Conservation (phyloP, 2,113 vertebrate species). For the Rhegmatorhina hoffmannsi region DNA sequence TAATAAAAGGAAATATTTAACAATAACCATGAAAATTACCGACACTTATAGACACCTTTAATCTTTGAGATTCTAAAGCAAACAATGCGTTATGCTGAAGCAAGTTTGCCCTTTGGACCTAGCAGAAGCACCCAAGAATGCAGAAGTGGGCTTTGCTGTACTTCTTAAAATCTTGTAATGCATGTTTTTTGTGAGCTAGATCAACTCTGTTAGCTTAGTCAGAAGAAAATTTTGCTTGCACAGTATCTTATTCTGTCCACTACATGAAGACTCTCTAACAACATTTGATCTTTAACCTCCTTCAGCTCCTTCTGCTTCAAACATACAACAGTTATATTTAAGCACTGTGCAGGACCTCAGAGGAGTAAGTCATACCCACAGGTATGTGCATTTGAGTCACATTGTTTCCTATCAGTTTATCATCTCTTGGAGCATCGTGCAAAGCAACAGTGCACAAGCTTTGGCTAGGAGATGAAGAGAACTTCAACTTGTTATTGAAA, state of each 20-base stretch:
- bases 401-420: not conserved
- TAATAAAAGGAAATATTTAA: constrained; percentile 66
- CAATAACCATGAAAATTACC: constrained; percentile 55
- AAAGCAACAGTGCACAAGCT: not conserved
- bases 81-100: constrained; percentile 45
- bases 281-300: not conserved
- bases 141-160: constrained; percentile 6
- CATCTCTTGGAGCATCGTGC: not conserved
- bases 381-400: not conserved
- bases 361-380: not conserved
- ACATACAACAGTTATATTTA: not conserved
- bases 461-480: not conserved
- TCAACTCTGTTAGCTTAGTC: not conserved
- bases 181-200: not conserved
- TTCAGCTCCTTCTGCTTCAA: not conserved
- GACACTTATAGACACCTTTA: constrained; percentile 36
- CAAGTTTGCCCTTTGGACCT: constrained; percentile 1
- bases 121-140: constrained; percentile 15
- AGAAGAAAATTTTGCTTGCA: constrained; percentile 26
- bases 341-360: not conserved
- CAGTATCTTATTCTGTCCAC: not conserved
- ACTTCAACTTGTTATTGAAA: not conserved
- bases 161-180: constrained; percentile 12
- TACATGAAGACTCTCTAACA: not conserved
- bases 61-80: constrained; percentile 38